phyloP scores from a whole-genome alignment of 2,113 vertebrate genomes.

The Chlamydotis undulata region DNA sequence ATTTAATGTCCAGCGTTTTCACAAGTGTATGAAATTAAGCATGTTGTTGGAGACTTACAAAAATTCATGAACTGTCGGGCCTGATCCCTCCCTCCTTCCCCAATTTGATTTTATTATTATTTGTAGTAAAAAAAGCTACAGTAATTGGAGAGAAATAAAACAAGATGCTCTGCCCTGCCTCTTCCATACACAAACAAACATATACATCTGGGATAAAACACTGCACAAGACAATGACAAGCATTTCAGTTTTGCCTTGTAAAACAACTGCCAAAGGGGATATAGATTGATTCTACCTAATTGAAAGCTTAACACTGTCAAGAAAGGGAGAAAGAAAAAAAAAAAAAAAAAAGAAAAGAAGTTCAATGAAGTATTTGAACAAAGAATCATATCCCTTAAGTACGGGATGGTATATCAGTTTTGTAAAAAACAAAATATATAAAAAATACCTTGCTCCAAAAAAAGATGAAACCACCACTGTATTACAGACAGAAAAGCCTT shows the following conservation, averaged over 20 bases:
- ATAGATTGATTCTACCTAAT: neutral
- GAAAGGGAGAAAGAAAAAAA: neutral
- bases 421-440: neutral
- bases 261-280: neutral
- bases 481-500: neutral
- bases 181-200: neutral
- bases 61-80: neutral
- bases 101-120: neutral
- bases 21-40: neutral
- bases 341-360: neutral
- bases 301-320: neutral
- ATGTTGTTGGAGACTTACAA: accelerated
- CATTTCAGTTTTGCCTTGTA: neutral
- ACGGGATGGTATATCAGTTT: neutral
- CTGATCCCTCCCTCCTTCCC: neutral
- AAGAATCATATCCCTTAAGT: neutral
- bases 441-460: neutral
- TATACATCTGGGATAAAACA: neutral
- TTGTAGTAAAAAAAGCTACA: neutral
- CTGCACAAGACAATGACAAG: neutral
- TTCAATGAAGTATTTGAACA: neutral
- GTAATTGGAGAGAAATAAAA: neutral
- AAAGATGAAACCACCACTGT: neutral
- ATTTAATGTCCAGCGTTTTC: neutral
- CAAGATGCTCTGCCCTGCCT: neutral